Conservation (phyloP, 2,113 vertebrate genomes). For the Ploceus nigricollis region DNA sequence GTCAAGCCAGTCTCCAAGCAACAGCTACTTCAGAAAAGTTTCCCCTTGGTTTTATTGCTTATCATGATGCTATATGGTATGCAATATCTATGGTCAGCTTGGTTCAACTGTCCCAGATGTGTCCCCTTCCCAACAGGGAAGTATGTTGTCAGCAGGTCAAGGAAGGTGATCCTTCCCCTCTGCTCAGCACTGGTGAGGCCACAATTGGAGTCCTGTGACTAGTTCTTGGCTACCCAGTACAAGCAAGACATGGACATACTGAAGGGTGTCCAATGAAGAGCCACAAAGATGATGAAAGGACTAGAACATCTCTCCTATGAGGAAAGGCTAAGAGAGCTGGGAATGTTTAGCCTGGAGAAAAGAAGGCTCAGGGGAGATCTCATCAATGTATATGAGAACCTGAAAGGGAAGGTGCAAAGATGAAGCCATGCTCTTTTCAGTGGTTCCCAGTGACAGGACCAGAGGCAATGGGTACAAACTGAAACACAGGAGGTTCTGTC, state of each 20-base stretch:
- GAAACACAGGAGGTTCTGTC: not conserved
- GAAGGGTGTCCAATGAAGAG: not conserved
- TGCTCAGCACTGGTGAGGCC: not conserved
- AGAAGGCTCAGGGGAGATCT: not conserved
- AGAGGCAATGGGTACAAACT: not conserved
- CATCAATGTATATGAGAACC: not conserved
- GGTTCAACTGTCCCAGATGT: not conserved
- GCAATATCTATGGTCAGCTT: not conserved
- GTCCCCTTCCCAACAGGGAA: not conserved
- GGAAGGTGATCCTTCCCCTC: not conserved
- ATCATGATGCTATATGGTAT: not conserved
- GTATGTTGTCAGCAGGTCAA: not conserved
- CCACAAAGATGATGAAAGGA: not conserved
- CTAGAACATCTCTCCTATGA: not conserved
- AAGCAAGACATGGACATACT: not conserved
- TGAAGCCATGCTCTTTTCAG: not conserved
- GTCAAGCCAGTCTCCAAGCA: not conserved
- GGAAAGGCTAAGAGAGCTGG: not conserved
- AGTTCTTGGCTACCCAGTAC: not conserved
- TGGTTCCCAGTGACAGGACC: not conserved
- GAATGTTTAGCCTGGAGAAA: not conserved
- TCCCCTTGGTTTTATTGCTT: not conserved
- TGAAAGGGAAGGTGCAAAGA: not conserved
- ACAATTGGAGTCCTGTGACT: not conserved
- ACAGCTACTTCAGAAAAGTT: not conserved